A percentile compares a stretch with the other conserved stretches of the same genome.
Evolutionary conservation across 2,113 vertebrate genomes (phyloP).

Genomic region (Benitochromis conjunctus): DNA sequence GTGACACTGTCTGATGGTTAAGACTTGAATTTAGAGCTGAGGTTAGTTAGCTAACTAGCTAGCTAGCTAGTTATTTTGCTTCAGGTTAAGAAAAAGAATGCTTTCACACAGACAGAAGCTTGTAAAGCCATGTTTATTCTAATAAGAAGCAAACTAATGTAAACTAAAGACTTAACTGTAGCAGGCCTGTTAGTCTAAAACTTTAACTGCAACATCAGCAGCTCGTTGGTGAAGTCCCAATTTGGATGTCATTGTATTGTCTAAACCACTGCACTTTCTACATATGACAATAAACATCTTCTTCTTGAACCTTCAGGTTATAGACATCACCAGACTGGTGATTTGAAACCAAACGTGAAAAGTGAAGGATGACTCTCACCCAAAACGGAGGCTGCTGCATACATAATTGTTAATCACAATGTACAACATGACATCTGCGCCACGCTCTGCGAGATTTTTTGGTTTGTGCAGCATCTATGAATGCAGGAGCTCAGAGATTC

Average conservation of each 20-base stretch:
- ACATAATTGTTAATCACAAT: neutral
- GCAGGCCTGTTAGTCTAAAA: neutral
- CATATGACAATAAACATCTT: neutral
- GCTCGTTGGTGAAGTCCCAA: neutral
- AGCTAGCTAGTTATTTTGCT: too few species aligned
- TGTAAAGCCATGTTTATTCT: neutral
- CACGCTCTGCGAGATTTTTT: neutral
- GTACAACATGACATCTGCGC: neutral
- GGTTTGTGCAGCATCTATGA: neutral
- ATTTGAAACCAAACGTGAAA: neutral
- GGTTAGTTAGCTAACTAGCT: neutral
- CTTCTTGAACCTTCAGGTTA: neutral
- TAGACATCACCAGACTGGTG: neutral
- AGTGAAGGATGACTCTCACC: neutral
- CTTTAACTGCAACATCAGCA: neutral
- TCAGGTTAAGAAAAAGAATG: neutral
- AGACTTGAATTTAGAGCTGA: neutral
- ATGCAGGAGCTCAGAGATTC: neutral
- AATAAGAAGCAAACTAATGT: neutral
- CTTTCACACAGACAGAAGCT: neutral
- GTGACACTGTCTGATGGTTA: neutral
- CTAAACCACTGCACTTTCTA: neutral
- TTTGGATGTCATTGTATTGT: neutral
- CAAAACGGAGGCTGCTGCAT: neutral
- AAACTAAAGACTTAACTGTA: neutral